phyloP scores from a whole-genome alignment of 2,888 invertebrate species.

The Dasypogon diadema region DNA sequence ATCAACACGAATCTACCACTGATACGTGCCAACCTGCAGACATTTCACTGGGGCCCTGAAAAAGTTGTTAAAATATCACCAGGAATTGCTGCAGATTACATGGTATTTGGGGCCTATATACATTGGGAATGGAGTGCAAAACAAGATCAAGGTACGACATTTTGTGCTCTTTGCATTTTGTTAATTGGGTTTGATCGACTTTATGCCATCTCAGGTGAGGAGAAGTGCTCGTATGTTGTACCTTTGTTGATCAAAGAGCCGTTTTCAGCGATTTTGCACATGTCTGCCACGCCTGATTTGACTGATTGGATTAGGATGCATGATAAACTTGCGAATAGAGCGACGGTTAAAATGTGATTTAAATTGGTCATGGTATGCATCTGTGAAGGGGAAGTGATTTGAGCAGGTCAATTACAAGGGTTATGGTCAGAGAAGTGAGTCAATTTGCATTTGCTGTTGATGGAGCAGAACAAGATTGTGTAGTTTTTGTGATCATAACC shows the following conservation, averaged over 20 bases:
- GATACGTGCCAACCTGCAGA: background rate
- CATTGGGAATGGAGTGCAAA: background rate
- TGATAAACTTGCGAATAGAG: background rate
- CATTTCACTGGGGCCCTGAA: background rate
- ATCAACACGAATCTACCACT: background rate
- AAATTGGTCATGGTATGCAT: no score
- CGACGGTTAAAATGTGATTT: no score
- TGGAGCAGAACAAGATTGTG: no score
- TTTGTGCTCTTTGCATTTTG: background rate
- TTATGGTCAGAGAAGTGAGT: no score
- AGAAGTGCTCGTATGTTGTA: no score
- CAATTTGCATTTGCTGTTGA: no score
- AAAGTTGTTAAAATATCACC: conserved; percentile 22
- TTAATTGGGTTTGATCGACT: background rate
- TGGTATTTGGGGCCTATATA: background rate
- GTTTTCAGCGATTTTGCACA: background rate
- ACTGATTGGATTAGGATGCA: background rate
- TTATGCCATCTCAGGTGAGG: background rate
- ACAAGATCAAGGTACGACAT: background rate
- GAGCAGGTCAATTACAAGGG: no score
- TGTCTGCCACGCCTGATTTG: background rate
- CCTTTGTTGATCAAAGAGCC: background rate
- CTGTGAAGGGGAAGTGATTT: background rate
- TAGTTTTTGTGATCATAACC: no score
- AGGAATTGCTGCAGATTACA: conserved; percentile 25